These are phyloP conservation scores for Spodoptera litura DNA, from an alignment of 1,140 invertebrate genomes.

Conservation along the genomic window DNA sequence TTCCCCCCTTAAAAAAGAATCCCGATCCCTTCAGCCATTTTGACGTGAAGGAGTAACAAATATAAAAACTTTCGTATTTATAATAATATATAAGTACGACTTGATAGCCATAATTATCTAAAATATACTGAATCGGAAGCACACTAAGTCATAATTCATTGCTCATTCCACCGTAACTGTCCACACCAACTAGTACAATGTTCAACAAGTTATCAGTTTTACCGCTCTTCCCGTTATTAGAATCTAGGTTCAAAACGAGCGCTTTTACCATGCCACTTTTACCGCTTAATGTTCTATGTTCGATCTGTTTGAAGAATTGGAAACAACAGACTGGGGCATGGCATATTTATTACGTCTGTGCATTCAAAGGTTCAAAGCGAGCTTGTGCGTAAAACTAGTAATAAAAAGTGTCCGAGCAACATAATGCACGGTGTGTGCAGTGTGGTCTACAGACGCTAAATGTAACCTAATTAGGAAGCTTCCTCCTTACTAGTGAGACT, in stretches of 20 bases:
- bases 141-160: background rate
- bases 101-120: too few relatives aligned
- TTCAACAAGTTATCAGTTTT: constrained; percentile 22
- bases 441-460: constrained; percentile 11
- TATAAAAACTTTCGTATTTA: too few relatives aligned
- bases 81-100: too few relatives aligned
- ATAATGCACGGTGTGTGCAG: constrained; percentile 27
- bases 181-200: background rate
- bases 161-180: too few relatives aligned
- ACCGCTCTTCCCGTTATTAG: constrained; percentile 22
- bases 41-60: too few relatives aligned
- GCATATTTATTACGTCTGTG: background rate
- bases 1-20: too few relatives aligned
- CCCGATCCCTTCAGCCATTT: too few relatives aligned
- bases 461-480: constrained; percentile 43
- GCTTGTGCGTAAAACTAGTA: constrained; percentile 28
- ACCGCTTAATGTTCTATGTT: constrained; percentile 15
- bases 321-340: constrained; percentile 1
- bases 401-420: constrained; percentile 42
- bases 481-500: constrained; percentile 6
- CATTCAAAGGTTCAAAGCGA: constrained; percentile 4
- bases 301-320: background rate
- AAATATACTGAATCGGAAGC: too few relatives aligned
- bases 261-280: constrained; percentile 6
- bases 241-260: constrained; percentile 28